These are phyloP conservation scores for Meandrina meandrites DNA, from an alignment of 92 coral and sea anemone species.

Conservation along the genomic window DNA sequence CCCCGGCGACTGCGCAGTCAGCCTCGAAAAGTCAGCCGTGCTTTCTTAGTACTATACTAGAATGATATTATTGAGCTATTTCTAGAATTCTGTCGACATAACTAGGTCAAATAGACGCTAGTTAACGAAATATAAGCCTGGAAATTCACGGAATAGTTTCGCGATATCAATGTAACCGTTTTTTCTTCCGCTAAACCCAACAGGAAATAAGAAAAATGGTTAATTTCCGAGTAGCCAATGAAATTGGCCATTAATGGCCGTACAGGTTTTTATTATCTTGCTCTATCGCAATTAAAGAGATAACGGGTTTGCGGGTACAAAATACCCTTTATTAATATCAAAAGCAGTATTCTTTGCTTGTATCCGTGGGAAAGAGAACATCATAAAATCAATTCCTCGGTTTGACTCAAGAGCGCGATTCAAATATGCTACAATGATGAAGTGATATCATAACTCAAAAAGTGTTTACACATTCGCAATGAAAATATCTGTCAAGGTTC, in stretches of 20 bases:
- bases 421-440: constrained; percentile 9
- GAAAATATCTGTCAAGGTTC: constrained; percentile 27
- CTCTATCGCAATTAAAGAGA: constrained; percentile 23
- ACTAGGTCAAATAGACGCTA: not conserved
- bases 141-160: not conserved
- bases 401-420: not conserved
- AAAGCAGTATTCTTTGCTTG: not conserved
- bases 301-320: constrained; percentile 19
- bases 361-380: not conserved
- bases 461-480: constrained; percentile 44
- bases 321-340: constrained; percentile 7
- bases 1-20: not conserved
- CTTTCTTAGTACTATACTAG: not conserved
- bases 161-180: constrained; percentile 9
- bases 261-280: constrained; percentile 6
- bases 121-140: not conserved
- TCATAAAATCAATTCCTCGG: not conserved
- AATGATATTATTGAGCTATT: not conserved
- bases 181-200: not conserved
- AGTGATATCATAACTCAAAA: constrained; percentile 13
- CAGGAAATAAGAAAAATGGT: constrained; percentile 31
- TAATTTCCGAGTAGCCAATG: constrained; percentile 15
- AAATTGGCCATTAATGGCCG: constrained; percentile 14
- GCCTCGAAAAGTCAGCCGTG: not conserved
- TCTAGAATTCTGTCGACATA: not conserved